Evolutionary conservation across 2,797 vertebrate species (phyloP).

Genomic region (Rhinatrema bivittatum): DNA sequence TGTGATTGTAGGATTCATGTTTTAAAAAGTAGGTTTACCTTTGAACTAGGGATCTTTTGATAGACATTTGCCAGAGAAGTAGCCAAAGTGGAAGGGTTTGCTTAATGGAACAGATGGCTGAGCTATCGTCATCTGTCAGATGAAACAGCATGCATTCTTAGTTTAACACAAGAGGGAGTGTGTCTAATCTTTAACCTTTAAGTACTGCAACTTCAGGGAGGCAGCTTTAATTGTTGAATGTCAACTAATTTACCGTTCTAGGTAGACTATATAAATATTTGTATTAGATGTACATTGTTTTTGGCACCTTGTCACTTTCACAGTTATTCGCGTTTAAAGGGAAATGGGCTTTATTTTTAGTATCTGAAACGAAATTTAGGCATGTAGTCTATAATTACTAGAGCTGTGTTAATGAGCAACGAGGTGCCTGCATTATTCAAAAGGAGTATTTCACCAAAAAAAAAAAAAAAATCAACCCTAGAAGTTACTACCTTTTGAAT

Average conservation of each 20-base stretch:
- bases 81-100: constrained; percentile 31
- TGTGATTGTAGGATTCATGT: accelerated
- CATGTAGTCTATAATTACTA: too few species aligned
- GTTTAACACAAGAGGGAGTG: constrained; percentile 56
- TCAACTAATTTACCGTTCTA: constrained; percentile 31
- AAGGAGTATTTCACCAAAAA: too few species aligned
- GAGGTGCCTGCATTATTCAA: too few species aligned
- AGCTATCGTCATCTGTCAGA: constrained; percentile 39
- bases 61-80: constrained; percentile 26
- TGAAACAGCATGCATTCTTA: constrained; percentile 47
- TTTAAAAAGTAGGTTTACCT: not conserved
- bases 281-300: constrained; percentile 28
- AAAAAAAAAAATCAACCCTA: too few species aligned
- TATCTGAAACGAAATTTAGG: not conserved
- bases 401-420: too few species aligned
- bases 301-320: constrained; percentile 21
- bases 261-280: constrained; percentile 38
- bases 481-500: too few species aligned
- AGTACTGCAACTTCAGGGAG: constrained; percentile 40
- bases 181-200: constrained; percentile 58
- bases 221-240: constrained; percentile 38
- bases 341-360: not conserved
- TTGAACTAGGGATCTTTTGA: constrained; percentile 5
- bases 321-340: constrained; percentile 20
- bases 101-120: constrained; percentile 45